These are phyloP conservation scores for Podilymbus podiceps DNA, from an alignment of 2,113 vertebrate species.

Conservation along the genomic window DNA sequence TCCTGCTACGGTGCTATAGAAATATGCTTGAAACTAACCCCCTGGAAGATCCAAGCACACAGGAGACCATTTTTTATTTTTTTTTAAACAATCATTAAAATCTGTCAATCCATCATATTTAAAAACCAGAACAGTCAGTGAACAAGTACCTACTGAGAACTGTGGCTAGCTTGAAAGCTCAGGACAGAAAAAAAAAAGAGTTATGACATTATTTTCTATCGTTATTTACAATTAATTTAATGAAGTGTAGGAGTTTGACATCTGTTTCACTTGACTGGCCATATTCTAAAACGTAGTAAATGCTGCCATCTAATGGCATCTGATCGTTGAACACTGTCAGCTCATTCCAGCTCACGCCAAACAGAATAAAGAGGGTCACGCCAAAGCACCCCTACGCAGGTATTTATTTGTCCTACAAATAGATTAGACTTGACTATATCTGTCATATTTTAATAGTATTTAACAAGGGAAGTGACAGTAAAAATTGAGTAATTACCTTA, in stretches of 20 bases:
- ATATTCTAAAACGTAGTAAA: not conserved
- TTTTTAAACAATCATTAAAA: not conserved
- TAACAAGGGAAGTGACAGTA: not conserved
- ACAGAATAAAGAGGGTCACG: not conserved
- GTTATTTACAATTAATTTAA: not conserved
- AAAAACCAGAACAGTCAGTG: not conserved
- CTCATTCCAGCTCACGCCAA: not conserved
- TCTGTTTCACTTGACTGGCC: not conserved
- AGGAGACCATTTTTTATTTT: not conserved
- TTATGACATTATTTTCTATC: not conserved
- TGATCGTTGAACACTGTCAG: fast-evolving
- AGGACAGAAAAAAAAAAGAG: not conserved
- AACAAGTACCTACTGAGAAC: not conserved
- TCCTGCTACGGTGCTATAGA: not conserved
- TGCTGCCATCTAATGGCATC: slow-evolving; percentile 60
- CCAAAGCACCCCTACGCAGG: not conserved
- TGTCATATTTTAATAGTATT: not conserved
- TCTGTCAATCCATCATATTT: not conserved
- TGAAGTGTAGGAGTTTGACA: fast-evolving
- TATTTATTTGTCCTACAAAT: not conserved
- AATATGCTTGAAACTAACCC: not conserved
- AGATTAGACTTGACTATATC: not conserved
- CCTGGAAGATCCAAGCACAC: not conserved
- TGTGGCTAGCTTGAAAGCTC: not conserved
- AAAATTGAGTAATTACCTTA: not conserved